A percentile compares a stretch with the other conserved stretches of the same genome.
Evolutionary conservation across 2,113 vertebrate genomes (phyloP).

Genomic region (Trogon melanurus): DNA sequence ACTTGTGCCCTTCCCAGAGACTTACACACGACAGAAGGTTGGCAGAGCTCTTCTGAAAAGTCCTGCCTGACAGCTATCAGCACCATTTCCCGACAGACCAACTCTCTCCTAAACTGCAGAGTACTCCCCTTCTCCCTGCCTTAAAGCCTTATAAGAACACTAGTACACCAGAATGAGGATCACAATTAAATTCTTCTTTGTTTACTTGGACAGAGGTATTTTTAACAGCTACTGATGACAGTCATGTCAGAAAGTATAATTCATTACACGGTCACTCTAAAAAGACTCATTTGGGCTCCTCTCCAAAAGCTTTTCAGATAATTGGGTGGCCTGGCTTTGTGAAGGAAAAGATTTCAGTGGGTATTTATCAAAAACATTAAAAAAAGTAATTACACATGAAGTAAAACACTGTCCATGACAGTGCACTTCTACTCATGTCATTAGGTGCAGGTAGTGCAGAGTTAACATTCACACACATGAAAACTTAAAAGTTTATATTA

Average conservation of each 20-base stretch:
- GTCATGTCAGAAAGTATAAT: background rate
- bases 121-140: background rate
- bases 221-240: background rate
- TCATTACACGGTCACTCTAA: background rate
- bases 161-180: background rate
- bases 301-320: background rate
- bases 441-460: fast-evolving
- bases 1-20: background rate
- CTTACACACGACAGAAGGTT: fast-evolving
- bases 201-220: background rate
- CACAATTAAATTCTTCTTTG: background rate
- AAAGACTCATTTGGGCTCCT: background rate
- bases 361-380: background rate
- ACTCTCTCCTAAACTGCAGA: background rate
- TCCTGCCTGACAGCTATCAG: background rate
- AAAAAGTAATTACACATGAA: background rate
- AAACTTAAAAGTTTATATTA: background rate
- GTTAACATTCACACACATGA: background rate
- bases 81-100: background rate
- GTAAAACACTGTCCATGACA: background rate
- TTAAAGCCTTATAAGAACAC: background rate
- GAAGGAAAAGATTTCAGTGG: background rate
- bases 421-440: background rate
- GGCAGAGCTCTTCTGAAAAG: background rate
- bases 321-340: background rate